Evolutionary conservation across 2,888 invertebrate genomes (phyloP).

Genomic region (Neuroscelio doddi): DNA sequence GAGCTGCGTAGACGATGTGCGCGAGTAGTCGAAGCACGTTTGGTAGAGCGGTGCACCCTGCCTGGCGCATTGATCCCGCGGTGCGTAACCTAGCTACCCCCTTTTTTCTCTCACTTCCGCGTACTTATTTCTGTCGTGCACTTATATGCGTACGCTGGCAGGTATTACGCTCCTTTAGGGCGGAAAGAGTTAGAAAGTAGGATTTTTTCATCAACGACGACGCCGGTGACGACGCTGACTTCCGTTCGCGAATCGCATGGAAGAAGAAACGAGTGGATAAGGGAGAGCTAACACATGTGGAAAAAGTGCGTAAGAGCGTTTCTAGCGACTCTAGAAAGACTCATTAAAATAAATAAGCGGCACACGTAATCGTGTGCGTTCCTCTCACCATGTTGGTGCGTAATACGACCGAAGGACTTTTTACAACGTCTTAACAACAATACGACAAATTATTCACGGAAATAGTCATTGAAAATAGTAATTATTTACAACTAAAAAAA

Average conservation of each 20-base stretch:
- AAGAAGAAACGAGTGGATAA: slow-evolving; percentile 43
- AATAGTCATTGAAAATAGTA: too few relatives aligned
- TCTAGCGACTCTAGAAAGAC: slow-evolving; percentile 53
- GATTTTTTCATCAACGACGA: slow-evolving; percentile 53
- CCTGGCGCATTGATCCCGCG: slow-evolving; percentile 69
- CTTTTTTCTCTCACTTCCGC: slow-evolving; percentile 52
- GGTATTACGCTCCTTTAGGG: slow-evolving; percentile 58
- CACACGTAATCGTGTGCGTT: slow-evolving; percentile 42
- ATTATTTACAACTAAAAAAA: too few relatives aligned
- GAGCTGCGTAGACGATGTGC: slow-evolving; percentile 67
- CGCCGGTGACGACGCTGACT: slow-evolving; percentile 40
- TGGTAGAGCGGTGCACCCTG: slow-evolving; percentile 70
- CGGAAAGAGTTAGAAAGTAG: slow-evolving; percentile 56
- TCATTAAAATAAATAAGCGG: slow-evolving; percentile 67
- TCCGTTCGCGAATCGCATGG: slow-evolving; percentile 30
- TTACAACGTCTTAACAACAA: neutral
- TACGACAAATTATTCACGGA: too few relatives aligned
- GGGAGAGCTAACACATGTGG: slow-evolving; percentile 47
- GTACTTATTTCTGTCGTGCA: slow-evolving; percentile 57
- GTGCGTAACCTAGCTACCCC: slow-evolving; percentile 64
- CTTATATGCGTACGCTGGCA: slow-evolving; percentile 62
- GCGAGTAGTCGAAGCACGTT: slow-evolving; percentile 55
- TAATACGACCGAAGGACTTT: neutral
- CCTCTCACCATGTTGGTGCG: slow-evolving; percentile 24
- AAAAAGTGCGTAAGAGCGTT: slow-evolving; percentile 56